Base-by-base conservation (phyloP, 1,140 invertebrate genomes). In the Zaprionus taronus region DNA sequence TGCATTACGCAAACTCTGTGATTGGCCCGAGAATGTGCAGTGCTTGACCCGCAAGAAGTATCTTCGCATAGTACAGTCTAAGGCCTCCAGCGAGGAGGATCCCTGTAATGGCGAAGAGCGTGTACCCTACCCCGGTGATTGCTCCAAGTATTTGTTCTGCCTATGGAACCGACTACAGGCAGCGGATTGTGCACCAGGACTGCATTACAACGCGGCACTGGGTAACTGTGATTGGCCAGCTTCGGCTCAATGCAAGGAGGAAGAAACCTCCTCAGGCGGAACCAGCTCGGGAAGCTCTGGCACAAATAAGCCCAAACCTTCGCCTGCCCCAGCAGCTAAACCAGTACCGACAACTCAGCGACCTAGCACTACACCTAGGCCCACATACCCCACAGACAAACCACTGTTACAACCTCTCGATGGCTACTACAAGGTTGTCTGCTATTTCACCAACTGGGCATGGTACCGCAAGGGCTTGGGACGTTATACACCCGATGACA, bases 401-500 rank as follows among this genome's bases (percentile, higher is more conserved):
- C 93, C 92, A 15, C 81, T 81, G 0, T 73, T 94, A 11, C 91
- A 94, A 72, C 93, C 94, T 0, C 63, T 91, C 22, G 82, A 91
- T 93, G 94, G 93, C n/a, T 93, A 94, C 55, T 96, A 94, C 77
- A 95, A 97, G 93, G 93, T 98, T 0, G 96, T 98, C 1, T 98
- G 97, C 81, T 98, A 98, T 91, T 98, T 98, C 87, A 98, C 97
- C 0, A 98, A 98, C 84, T 98, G 98, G 98, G 97, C 97, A 1
- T 98, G 97, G 96, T 98, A 98, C 79, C 94, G 97, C n/a, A 95
- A 95, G 73, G 97, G 97, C 0, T 80, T 94, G 15, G 97, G 97
- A 51, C 97, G 97, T 81, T 98, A 97, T 78, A 93, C 95, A 2
- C 97, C 97, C 1, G 96, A 97, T 86, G 95, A 98, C 77, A 98